Evolutionary conservation across 2,113 vertebrate species (phyloP).

Genomic region (Anser brachyrhynchus): DNA sequence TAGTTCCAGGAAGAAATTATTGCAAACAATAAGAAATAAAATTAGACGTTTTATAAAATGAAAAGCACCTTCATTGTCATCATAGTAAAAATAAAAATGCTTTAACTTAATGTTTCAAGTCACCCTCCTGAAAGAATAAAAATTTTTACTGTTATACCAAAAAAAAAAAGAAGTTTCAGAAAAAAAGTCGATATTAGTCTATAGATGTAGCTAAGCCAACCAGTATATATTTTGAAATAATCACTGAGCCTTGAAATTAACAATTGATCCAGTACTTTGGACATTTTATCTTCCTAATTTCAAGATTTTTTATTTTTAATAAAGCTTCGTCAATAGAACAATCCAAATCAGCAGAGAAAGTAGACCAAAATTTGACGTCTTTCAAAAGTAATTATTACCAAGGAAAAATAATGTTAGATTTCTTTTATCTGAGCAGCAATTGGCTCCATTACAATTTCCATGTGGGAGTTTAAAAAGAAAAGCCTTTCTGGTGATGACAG

Average conservation of each 20-base stretch:
- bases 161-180: background rate
- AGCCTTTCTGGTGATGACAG: rapidly evolving
- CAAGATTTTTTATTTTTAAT: background rate
- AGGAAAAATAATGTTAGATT: background rate
- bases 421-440: background rate
- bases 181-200: slow-evolving; percentile 20
- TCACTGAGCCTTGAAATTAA: slow-evolving; percentile 55
- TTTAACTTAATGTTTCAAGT: background rate
- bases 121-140: background rate
- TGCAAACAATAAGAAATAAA: background rate
- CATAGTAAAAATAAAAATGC: background rate
- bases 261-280: slow-evolving; percentile 42
- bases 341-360: background rate
- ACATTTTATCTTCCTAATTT: slow-evolving; percentile 9
- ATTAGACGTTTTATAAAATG: background rate
- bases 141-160: background rate
- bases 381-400: background rate
- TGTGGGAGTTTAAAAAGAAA: background rate
- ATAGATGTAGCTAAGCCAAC: background rate
- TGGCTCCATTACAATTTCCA: background rate
- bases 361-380: background rate
- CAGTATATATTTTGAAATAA: slow-evolving; percentile 15
- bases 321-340: background rate
- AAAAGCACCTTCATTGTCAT: background rate
- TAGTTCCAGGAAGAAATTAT: background rate